Percentiles rank a stretch among this genome's conserved stretches.
Conservation (phyloP, 1,140 invertebrate genomes). For the Steinernema feltiae region DNA sequence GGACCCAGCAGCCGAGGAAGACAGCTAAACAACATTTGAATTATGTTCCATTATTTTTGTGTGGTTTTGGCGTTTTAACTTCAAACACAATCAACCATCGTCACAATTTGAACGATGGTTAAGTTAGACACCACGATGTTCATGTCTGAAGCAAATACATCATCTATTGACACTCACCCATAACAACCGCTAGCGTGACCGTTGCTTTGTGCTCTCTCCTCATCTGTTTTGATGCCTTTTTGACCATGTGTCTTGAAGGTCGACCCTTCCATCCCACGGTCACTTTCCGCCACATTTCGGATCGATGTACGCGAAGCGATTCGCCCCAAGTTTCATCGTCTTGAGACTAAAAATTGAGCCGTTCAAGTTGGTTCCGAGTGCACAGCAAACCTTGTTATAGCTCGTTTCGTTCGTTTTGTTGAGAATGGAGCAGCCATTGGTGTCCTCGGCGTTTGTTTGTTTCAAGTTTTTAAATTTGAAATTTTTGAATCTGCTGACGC, state of each 20-base stretch:
- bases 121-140: too few species aligned
- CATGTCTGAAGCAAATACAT: slow-evolving; percentile 7
- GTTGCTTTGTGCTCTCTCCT: slow-evolving; percentile 86
- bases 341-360: not conserved
- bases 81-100: too few species aligned
- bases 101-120: too few species aligned
- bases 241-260: slow-evolving; percentile 48
- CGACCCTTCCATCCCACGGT: slow-evolving; percentile 34
- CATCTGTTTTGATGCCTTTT: slow-evolving; percentile 55
- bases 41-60: too few species aligned
- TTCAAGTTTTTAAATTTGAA: not conserved
- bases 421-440: too few species aligned
- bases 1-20: slow-evolving; percentile 63
- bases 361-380: too few species aligned
- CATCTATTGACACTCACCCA: slow-evolving; percentile 79
- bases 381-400: too few species aligned
- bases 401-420: too few species aligned
- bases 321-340: not conserved
- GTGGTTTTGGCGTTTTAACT: too few species aligned
- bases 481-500: not conserved
- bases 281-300: not conserved
- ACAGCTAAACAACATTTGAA: slow-evolving; percentile 60
- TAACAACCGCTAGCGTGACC: slow-evolving; percentile 93
- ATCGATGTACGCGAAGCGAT: not conserved
- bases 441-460: not conserved